Evolutionary conservation across 2,797 vertebrate genomes (phyloP), one percentile per base, ranked within the genome.

Genomic region (Glyptemys insculpta): DNA sequence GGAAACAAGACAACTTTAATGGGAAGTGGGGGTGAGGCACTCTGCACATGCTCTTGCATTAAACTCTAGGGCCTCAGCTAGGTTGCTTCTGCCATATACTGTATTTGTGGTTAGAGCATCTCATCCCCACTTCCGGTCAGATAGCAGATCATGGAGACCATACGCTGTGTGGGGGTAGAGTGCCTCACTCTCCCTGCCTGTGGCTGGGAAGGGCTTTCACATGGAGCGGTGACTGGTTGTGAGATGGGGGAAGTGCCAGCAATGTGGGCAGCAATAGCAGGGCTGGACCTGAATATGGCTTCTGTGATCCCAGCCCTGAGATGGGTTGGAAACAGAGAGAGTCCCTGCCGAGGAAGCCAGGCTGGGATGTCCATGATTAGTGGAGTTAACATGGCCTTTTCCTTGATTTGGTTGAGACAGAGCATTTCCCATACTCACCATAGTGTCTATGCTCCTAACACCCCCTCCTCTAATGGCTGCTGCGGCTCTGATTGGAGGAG

Each of bases 11-110:
- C 5, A 44, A 78, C 85, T 88, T 57, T n/a, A 85, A 27, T 2
- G 53, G 86, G 2, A 59, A 6, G 88, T 92, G n/a, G 53, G 53
- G n/a, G 29, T 86, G 65, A 90, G 85, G 49, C 50, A 91, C 92
- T 49, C 34, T 52, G 31, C 79, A 8, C 88, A 92, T 56, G 11
- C 7, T 19, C 59, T 3, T n/a, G n/a, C n/a, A n/a, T n/a, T 74
- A 80, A 85, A n/a, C 3, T 59, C 15, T 72, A 2, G 23, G 87
- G 8, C 57, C 88, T 96, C 25, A 49, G 84, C 21, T 86, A 56
- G 72, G 15, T 37, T 83, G 37, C 57, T 31, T 79, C 59, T 79
- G 18, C 72, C n/a, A 81, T n/a, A 27, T 14, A 87, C n/a, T 54
- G 31, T n/a, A 79, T 93, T 59, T n/a, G 76, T 47, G 47, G 86